Base-by-base conservation (phyloP, 1,140 invertebrate genomes). In the Nephotettix cincticeps region DNA sequence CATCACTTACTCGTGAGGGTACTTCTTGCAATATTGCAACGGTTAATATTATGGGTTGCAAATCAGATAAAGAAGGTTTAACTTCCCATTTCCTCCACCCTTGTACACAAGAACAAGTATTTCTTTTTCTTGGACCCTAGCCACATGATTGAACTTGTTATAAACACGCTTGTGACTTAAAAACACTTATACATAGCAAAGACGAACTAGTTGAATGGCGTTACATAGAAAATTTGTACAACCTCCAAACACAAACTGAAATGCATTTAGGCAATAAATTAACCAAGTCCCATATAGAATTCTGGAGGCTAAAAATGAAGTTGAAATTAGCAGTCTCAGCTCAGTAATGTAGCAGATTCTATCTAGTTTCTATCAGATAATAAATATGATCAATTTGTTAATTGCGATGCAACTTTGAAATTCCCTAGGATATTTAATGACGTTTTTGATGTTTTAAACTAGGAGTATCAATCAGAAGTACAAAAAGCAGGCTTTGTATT, bases 221-320 rank as follows among this genome's bases (percentile, higher is more conserved):
- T 23, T 76, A 75, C 69, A 69, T 81, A 56, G 65, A 77, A 70
- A 66, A 45, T 1, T 72, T 81, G 19, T 67, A 76, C 1, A 29
- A 73, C 9, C 45, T 76, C 43, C 78, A 80, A 74, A 61, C 76
- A 51, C 58, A 23, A 25, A 47, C 79, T 47, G 76, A 75, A 19
- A 71, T 80, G 14, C 71, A 76, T 68, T 40, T 72, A 56, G 76
- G 51, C 0, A 80, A 74, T 61, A 81, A 80, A 73, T 21, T 81
- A 29, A 75, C 51, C 29, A 72, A 61, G 23, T 36, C 64, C 19
- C 79, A 80, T 74, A 54, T 81, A 25, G 54, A 75, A 68, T 80
- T 69, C 68, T n/a, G 70, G 6, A 73, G 76, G 43, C 68, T 78
- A 28, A 79, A 78, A 77, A 80, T 79, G 73, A 78, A 79, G 68